These are phyloP conservation scores for Campoplex capitator DNA, from an alignment of 2,888 invertebrate genomes.

Conservation along the genomic window DNA sequence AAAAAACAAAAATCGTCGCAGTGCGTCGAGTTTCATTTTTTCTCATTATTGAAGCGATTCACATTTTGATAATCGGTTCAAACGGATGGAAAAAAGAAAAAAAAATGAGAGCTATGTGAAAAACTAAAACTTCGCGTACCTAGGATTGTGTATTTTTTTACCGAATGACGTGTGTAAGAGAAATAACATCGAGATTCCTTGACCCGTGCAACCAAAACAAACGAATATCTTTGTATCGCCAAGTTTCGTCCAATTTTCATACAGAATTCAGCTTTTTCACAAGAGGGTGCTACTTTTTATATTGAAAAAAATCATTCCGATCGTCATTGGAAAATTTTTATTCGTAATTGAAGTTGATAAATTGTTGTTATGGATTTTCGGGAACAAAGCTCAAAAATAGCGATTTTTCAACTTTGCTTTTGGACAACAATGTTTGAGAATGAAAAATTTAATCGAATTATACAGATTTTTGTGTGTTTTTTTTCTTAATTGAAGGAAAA, in stretches of 20 bases:
- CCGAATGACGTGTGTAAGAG: conserved; percentile 71
- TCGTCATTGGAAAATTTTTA: neutral
- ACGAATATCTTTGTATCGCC: neutral
- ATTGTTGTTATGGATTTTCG: neutral
- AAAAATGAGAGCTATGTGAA: neutral
- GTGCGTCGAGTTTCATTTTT: conserved; percentile 55
- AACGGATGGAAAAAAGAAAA: conserved; percentile 4
- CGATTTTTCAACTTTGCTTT: neutral
- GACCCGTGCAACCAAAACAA: conserved; percentile 74
- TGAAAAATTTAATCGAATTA: neutral
- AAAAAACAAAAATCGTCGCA: conserved; percentile 19
- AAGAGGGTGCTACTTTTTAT: conserved; percentile 52
- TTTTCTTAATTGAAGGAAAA: too few relatives aligned
- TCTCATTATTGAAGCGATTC: neutral
- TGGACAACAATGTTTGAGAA: conserved; percentile 14
- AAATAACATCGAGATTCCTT: conserved; percentile 73
- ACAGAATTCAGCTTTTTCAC: conserved; percentile 58
- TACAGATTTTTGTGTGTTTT: neutral
- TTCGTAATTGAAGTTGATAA: neutral
- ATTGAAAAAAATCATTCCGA: neutral
- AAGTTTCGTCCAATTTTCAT: conserved; percentile 48
- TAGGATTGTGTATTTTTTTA: conserved; percentile 76
- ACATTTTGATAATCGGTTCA: neutral
- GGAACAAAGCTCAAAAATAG: neutral
- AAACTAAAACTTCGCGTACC: conserved; percentile 64